Conservation (phyloP, 2,888 invertebrate species). For the Tanytarsus gracilentus region DNA sequence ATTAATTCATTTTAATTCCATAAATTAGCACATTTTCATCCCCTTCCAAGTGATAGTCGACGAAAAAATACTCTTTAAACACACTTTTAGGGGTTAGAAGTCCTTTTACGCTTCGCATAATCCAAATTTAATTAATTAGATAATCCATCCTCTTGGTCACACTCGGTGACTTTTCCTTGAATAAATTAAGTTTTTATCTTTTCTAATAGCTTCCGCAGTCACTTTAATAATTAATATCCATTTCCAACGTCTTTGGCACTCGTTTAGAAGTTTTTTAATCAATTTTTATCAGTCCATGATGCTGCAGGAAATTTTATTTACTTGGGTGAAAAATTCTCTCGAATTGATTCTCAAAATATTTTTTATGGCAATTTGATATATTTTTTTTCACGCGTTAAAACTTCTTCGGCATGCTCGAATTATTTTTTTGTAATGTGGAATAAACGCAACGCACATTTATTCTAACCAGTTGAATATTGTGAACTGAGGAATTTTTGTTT, state of each 20-base stretch:
- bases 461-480: conserved; percentile 27
- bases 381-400: neutral
- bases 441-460: conserved; percentile 8
- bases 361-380: no score
- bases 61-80: neutral
- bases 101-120: conserved; percentile 16
- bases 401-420: neutral
- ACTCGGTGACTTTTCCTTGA: neutral
- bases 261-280: no score
- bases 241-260: no score
- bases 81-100: neutral
- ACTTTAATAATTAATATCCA: no score
- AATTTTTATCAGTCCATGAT: no score
- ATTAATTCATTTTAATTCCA: no score
- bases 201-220: no score
- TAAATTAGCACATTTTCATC: no score
- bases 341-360: no score
- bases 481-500: conserved; percentile 15
- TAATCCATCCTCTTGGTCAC: conserved; percentile 9
- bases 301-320: no score
- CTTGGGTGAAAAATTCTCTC: no score
- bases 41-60: neutral
- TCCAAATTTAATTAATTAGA: conserved; percentile 25
- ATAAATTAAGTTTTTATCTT: no score
- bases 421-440: neutral